Conservation (phyloP, 2,888 invertebrate species). For the Lasius fuliginosus region DNA sequence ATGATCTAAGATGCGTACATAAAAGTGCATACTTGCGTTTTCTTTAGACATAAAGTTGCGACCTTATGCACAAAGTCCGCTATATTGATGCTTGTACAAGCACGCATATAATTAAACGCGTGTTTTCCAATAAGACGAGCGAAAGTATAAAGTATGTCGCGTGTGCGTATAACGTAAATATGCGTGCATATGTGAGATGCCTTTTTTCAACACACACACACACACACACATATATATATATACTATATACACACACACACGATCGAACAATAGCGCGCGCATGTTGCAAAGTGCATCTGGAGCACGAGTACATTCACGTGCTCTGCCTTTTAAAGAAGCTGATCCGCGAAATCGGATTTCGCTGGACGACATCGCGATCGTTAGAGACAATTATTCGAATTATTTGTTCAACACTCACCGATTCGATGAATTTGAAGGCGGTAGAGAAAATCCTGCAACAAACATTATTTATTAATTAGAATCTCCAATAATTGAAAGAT, state of each 20-base stretch:
- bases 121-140: slow-evolving; percentile 9
- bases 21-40: slow-evolving; percentile 27
- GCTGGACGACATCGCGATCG: slow-evolving; percentile 52
- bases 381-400: slow-evolving; percentile 56
- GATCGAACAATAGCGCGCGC: slow-evolving; percentile 5
- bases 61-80: not conserved
- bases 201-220: not conserved
- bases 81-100: not conserved
- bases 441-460: not conserved
- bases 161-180: not conserved
- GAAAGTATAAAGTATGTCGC: slow-evolving; percentile 11
- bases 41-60: not conserved
- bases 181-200: not conserved
- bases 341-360: slow-evolving; percentile 73
- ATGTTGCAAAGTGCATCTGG: slow-evolving; percentile 23
- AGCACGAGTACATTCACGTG: slow-evolving; percentile 71
- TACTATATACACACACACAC: not conserved
- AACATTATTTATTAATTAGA: slow-evolving; percentile 4
- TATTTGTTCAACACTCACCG: slow-evolving; percentile 23
- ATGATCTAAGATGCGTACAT: not conserved
- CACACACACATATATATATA: not conserved
- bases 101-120: not conserved
- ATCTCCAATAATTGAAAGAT: not conserved
- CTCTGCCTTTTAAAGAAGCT: slow-evolving; percentile 52
- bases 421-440: not conserved